A percentile compares a stretch with the other conserved stretches of the same genome.
Conservation (phyloP, 1,140 invertebrate species). For the Calycopis cecrops region DNA sequence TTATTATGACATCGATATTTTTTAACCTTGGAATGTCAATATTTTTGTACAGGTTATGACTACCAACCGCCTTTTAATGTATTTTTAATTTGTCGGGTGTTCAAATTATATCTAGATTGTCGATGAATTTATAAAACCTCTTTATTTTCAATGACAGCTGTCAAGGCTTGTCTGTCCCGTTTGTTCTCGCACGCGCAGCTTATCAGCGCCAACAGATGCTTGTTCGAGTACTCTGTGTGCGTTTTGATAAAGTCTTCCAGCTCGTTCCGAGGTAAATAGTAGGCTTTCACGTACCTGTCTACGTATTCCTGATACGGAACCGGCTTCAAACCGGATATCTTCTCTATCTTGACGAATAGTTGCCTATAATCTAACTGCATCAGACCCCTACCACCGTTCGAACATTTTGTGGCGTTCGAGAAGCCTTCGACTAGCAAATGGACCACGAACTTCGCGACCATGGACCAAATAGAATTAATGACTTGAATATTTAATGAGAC, state of each 20-base stretch:
- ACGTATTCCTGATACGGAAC: slow-evolving; percentile 93
- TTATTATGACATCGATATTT: too few relatives aligned
- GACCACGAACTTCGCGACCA: slow-evolving; percentile 88
- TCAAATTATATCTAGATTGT: neutral
- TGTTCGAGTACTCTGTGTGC: slow-evolving; percentile 92
- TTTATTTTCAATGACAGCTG: slow-evolving; percentile 80
- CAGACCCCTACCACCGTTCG: slow-evolving; percentile 94
- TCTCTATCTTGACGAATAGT: slow-evolving; percentile 92
- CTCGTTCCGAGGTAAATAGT: slow-evolving; percentile 91
- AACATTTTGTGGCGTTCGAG: slow-evolving; percentile 94
- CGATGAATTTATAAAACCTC: slow-evolving; percentile 7
- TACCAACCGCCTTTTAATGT: neutral
- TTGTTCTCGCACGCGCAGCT: slow-evolving; percentile 92
- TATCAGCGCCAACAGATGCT: slow-evolving; percentile 90
- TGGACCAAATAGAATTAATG: slow-evolving; percentile 87
- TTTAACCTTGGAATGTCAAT: too few relatives aligned
- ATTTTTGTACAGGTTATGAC: too few relatives aligned
- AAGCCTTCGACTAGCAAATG: slow-evolving; percentile 95
- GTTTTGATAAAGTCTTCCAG: slow-evolving; percentile 93
- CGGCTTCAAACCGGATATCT: slow-evolving; percentile 87
- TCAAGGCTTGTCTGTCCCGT: slow-evolving; percentile 86
- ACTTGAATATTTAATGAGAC: slow-evolving; percentile 84
- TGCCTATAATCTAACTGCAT: slow-evolving; percentile 99
- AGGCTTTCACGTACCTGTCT: slow-evolving; percentile 96
- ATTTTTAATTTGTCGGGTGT: neutral